phyloP scores from a whole-genome alignment of 2,797 vertebrate genomes.

The Eidolon dupreanum region DNA sequence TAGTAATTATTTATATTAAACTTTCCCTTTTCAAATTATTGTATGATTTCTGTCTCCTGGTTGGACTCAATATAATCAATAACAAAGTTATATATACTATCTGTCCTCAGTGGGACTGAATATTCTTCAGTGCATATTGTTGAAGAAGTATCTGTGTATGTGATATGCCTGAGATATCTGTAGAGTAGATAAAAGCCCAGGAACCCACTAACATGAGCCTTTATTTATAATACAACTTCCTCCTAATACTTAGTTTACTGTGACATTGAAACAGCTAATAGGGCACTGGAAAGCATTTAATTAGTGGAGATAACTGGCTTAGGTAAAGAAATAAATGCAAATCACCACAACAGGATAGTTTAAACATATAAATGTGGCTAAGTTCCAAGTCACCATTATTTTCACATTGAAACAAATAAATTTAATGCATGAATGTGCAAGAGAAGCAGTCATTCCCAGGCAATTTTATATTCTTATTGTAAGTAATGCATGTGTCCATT shows the following conservation, averaged over 20 bases:
- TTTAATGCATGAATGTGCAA: conserved; percentile 74
- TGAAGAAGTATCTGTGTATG: neutral
- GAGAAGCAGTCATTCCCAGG: conserved; percentile 75
- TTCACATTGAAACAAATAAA: conserved; percentile 57
- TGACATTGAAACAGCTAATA: conserved; percentile 46
- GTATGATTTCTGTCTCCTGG: neutral
- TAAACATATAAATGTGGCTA: conserved; percentile 65
- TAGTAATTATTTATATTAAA: neutral
- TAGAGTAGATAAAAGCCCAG: neutral
- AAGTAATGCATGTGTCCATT: conserved; percentile 74
- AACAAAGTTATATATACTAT: neutral
- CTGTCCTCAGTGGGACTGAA: neutral
- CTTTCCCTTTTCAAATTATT: neutral
- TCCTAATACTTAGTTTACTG: neutral
- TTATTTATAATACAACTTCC: neutral
- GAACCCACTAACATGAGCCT: neutral
- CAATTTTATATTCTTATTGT: conserved; percentile 78
- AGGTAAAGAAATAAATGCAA: conserved; percentile 54
- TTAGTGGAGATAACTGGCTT: conserved; percentile 20
- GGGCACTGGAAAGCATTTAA: conserved; percentile 38
- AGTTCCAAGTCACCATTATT: conserved; percentile 76
- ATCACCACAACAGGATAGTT: conserved; percentile 54
- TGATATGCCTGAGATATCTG: neutral
- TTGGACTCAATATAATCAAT: neutral
- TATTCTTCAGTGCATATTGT: neutral